phyloP scores from a whole-genome alignment of 2,888 invertebrate genomes.

The Eupsilia transversa region DNA sequence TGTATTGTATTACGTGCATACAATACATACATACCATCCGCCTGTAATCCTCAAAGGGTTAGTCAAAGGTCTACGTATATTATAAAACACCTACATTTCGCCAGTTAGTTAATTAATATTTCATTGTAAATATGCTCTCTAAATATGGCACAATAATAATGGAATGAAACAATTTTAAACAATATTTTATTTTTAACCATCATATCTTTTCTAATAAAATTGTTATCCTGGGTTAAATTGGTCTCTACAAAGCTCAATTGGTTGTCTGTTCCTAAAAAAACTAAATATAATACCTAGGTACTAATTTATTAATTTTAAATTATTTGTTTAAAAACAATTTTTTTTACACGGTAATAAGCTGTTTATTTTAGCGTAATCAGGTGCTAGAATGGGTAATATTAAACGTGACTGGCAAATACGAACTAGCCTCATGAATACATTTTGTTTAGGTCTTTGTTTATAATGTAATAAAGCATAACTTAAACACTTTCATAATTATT shows the following conservation, averaged over 20 bases:
- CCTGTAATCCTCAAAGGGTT: not conserved
- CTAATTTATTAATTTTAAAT: slow-evolving; percentile 51
- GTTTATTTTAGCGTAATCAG: slow-evolving; percentile 42
- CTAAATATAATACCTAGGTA: slow-evolving; percentile 28
- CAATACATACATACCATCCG: not conserved
- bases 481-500: not conserved
- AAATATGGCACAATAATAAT: slow-evolving; percentile 5
- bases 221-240: slow-evolving; percentile 15
- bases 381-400: slow-evolving; percentile 36
- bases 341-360: not conserved
- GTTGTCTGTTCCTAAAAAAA: slow-evolving; percentile 58
- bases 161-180: not conserved
- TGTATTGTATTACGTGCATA: not conserved
- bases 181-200: not conserved
- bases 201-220: not conserved
- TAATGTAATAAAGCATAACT: not conserved
- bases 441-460: not conserved
- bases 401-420: not conserved
- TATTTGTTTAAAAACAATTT: slow-evolving; percentile 38
- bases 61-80: too few relatives aligned
- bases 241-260: slow-evolving; percentile 32
- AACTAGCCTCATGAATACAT: not conserved
- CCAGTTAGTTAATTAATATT: not conserved
- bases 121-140: slow-evolving; percentile 33
- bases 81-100: not conserved